phyloP scores from a whole-genome alignment of 2,797 vertebrate genomes.

The Esox lucius region DNA sequence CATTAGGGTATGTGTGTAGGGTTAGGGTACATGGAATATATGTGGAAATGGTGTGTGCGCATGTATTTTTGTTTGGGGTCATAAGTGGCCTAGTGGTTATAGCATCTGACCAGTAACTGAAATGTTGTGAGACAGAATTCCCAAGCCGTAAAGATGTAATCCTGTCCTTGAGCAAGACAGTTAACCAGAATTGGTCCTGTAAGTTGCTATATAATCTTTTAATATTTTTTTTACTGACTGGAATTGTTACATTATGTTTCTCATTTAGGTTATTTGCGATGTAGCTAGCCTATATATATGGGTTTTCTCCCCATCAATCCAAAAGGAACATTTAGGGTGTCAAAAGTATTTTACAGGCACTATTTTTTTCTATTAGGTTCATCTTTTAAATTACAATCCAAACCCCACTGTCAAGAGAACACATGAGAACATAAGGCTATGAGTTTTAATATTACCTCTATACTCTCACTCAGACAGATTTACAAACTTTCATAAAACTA shows the following conservation, averaged over 20 bases:
- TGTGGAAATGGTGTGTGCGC: no score
- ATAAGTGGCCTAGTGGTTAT: no score
- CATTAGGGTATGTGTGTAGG: no score
- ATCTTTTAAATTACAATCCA: conserved; percentile 34
- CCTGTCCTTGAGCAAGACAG: no score
- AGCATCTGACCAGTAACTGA: no score
- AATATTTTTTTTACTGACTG: no score
- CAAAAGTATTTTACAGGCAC: conserved; percentile 4
- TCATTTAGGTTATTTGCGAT: conserved; percentile 17
- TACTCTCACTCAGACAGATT: conserved; percentile 55
- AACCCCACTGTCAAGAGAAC: conserved; percentile 19
- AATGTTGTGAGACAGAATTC: no score
- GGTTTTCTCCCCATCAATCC: background rate
- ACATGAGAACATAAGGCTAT: conserved; percentile 58
- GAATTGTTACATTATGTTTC: background rate
- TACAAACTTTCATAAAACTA: conserved; percentile 71
- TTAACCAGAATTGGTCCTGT: no score
- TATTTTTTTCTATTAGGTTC: conserved; percentile 39
- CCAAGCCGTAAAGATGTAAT: no score
- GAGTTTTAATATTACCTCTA: conserved; percentile 44
- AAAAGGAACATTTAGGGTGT: background rate
- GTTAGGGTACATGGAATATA: no score
- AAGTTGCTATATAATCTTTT: no score
- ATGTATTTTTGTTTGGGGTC: no score
- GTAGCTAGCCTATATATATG: background rate